These are phyloP conservation scores for Barnardius zonarius DNA, from an alignment of 2,113 vertebrate genomes.

Conservation along the genomic window DNA sequence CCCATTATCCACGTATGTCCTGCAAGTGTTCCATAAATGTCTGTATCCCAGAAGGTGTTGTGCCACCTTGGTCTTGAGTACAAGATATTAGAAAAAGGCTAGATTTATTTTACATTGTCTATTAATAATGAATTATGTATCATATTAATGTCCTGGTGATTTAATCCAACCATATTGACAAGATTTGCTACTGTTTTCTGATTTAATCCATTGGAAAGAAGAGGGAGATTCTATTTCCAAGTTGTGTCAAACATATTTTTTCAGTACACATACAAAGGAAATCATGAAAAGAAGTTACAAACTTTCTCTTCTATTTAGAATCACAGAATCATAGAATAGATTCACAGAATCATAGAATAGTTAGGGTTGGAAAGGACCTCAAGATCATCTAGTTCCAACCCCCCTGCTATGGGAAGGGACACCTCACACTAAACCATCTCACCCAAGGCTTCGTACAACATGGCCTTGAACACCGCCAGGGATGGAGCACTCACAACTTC, in stretches of 20 bases:
- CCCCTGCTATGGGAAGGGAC: no score
- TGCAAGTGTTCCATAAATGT: neutral
- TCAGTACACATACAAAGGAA: neutral
- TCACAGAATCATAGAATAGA: no score
- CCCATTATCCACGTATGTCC: neutral
- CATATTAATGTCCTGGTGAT: neutral
- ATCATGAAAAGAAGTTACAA: neutral
- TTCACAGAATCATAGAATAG: no score
- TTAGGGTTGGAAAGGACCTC: no score
- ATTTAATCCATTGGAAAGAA: neutral
- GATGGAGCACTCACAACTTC: no score
- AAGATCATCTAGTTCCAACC: no score
- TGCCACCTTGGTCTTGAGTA: neutral
- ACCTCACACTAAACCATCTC: no score
- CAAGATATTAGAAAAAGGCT: neutral
- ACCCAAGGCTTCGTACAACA: no score
- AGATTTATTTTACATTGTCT: neutral
- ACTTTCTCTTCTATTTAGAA: neutral
- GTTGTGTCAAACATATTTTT: neutral
- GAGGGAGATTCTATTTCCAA: neutral
- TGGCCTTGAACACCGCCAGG: no score
- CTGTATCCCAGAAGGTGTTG: neutral
- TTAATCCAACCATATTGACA: neutral
- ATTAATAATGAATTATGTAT: neutral
- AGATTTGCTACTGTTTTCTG: neutral